Conservation (phyloP, 2,797 vertebrate species). For the Eulemur albifrons region DNA sequence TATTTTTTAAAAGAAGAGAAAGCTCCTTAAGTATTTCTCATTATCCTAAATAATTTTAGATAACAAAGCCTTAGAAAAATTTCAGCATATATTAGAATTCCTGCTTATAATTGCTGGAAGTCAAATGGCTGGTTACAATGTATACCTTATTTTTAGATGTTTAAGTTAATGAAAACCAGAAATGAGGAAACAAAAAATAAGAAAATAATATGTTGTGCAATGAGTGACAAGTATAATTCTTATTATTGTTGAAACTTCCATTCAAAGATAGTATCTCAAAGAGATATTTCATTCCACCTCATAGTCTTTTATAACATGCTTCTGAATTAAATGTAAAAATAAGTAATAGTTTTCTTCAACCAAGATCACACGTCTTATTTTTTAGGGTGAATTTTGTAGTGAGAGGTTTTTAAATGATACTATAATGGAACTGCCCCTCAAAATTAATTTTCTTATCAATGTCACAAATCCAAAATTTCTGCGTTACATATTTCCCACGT, state of each 20-base stretch:
- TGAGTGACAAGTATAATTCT: neutral
- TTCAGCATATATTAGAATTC: neutral
- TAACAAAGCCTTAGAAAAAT: neutral
- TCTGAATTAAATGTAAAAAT: constrained; percentile 51
- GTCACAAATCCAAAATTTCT: constrained; percentile 24
- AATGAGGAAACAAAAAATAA: neutral
- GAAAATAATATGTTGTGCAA: neutral
- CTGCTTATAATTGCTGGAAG: neutral
- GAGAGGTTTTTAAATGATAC: neutral
- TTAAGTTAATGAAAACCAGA: neutral
- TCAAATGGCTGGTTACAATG: constrained; percentile 13
- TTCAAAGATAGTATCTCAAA: neutral
- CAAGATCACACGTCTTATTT: neutral
- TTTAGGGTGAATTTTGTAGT: constrained; percentile 11
- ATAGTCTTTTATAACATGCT: neutral
- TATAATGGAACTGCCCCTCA: neutral
- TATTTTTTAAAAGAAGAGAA: constrained; percentile 12
- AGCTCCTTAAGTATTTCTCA: neutral
- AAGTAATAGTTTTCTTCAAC: neutral
- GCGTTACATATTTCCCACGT: neutral
- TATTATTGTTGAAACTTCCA: neutral
- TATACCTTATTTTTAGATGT: neutral
- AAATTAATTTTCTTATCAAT: constrained; percentile 1
- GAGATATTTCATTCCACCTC: neutral
- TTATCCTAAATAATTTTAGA: constrained; percentile 1